These are phyloP conservation scores for Venturia canescens DNA, from an alignment of 1,140 invertebrate species.

Conservation along the genomic window DNA sequence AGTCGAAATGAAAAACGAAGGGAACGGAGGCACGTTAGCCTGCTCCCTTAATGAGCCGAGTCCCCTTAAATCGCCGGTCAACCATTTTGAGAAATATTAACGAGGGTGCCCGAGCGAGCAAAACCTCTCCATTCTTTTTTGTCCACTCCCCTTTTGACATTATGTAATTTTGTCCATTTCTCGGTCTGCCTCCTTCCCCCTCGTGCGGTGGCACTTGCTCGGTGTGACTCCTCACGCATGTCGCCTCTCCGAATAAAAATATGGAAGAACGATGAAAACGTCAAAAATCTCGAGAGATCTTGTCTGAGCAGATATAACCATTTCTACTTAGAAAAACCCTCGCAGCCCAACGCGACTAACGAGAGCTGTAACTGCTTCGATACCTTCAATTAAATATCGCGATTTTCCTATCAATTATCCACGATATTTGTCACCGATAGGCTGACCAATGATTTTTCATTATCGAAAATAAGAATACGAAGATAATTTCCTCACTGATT, in stretches of 20 bases:
- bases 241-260: not conserved
- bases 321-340: not conserved
- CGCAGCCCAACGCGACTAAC: not conserved
- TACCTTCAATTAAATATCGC: not conserved
- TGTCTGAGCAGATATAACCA: not conserved
- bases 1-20: not conserved
- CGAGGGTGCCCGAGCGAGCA: conserved; percentile 28
- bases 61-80: conserved; percentile 48
- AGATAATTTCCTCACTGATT: not conserved
- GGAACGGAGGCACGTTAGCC: conserved; percentile 1
- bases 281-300: not conserved
- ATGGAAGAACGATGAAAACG: not conserved
- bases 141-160: not conserved
- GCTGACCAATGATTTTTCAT: not conserved
- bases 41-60: conserved; percentile 48
- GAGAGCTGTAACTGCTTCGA: not conserved
- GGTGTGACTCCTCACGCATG: too few species aligned
- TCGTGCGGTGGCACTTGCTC: not conserved
- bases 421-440: not conserved
- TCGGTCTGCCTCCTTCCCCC: not conserved
- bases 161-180: not conserved
- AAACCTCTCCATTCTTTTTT: conserved; percentile 10
- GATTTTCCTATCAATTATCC: not conserved
- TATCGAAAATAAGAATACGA: not conserved
- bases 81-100: conserved; percentile 54